Evolutionary conservation across 2,113 vertebrate species (phyloP).

Genomic region (Halichoeres trimaculatus): DNA sequence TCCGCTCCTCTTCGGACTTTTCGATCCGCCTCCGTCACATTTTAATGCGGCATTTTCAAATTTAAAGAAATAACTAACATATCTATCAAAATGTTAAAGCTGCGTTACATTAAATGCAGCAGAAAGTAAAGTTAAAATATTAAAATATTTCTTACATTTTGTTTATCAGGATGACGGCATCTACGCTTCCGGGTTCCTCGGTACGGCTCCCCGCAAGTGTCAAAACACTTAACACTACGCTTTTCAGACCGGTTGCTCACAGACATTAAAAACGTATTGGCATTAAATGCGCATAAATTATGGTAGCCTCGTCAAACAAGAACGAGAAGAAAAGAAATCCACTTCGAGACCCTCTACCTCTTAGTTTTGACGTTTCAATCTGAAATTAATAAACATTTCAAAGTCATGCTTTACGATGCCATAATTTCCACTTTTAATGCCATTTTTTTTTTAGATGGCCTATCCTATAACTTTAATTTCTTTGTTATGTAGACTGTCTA

Average conservation of each 20-base stretch:
- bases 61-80: rapidly evolving
- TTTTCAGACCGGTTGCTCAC: slow-evolving; percentile 1
- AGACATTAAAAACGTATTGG: too few relatives aligned
- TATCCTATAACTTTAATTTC: too few relatives aligned
- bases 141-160: slow-evolving; percentile 69
- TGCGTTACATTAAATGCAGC: rapidly evolving
- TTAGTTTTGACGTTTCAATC: too few relatives aligned
- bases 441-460: too few relatives aligned
- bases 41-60: not conserved
- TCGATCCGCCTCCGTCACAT: not conserved
- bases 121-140: not conserved
- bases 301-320: too few relatives aligned
- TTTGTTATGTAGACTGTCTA: too few relatives aligned
- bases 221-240: not conserved
- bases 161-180: slow-evolving; percentile 41
- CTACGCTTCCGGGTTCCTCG: slow-evolving; percentile 49
- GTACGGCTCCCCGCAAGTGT: slow-evolving; percentile 44
- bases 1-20: slow-evolving; percentile 32
- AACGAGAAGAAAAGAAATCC: too few relatives aligned
- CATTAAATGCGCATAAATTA: too few relatives aligned
- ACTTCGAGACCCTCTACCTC: too few relatives aligned
- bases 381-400: too few relatives aligned
- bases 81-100: not conserved
- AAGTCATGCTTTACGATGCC: too few relatives aligned
- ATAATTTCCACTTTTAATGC: too few relatives aligned